Base-by-base conservation (phyloP, 2,113 vertebrate genomes). In the Amphiprion ocellaris region DNA sequence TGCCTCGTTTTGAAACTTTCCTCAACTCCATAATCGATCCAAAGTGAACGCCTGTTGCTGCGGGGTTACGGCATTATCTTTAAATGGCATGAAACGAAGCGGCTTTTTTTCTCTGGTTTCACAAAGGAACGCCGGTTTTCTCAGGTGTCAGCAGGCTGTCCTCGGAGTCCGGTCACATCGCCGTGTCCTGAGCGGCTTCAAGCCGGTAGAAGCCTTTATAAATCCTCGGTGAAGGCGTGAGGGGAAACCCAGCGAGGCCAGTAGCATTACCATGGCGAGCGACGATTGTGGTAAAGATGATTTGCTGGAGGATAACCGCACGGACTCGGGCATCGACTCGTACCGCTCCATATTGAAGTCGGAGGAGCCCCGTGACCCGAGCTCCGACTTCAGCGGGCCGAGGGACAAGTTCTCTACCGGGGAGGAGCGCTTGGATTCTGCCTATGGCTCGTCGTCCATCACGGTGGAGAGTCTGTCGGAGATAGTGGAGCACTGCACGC, bases 361-460 rank as follows among this genome's bases (percentile, higher is more conserved):
- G 0, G 94, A 93, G 47, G 93, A 95, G 10, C 87, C 61, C 44
- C 82, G 69, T 69, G 87, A 89, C 11, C 33, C 79, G 50, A 63
- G 84, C 39, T 0, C 21, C 4, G 86, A 92, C 62, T 53, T 75
- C 59, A 60, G 77, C 72, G 91, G 88, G 11, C 85, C 84, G 24
- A 83, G 88, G 80, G 93, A 95, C 75, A 95, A 94, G 83, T 74
- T 90, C 1, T 64, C 69, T 24, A 4, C n/a, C 62, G 84, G 1
- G n/a, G 95, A 94, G 4, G 95, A 95, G 52, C 89, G 93, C 6
- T 44, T 95, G 85, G 95, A 95, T 77, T 95, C 95, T 1, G 91
- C 93, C 0, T 95, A 95, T 50, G 83, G 74, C n/a, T 95, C 95
- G 23, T 90, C 94, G 19, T 94, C 94, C 11, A 62, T 95, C 64